A percentile compares a stretch with the other conserved stretches of the same genome.
These are phyloP conservation scores for Nephotettix cincticeps DNA, from an alignment of 1,140 invertebrate genomes.

Conservation along the genomic window DNA sequence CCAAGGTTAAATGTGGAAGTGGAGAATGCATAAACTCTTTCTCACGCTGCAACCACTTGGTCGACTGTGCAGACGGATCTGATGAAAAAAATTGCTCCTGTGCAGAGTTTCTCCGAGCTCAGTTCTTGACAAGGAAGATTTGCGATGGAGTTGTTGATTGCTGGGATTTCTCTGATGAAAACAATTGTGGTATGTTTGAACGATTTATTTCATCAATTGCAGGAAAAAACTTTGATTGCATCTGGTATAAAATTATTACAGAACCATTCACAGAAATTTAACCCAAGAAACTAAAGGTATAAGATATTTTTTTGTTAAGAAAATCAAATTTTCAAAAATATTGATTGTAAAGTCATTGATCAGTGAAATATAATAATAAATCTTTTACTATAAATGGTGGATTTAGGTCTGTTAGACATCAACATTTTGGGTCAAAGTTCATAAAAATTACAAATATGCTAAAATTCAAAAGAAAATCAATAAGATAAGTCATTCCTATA, in stretches of 20 bases:
- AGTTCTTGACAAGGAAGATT: slow-evolving; percentile 69
- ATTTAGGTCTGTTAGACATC: no score
- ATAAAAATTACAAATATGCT: no score
- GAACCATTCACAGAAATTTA: background rate
- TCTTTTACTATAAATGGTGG: no score
- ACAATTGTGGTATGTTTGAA: slow-evolving; percentile 69
- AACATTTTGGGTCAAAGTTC: no score
- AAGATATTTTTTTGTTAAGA: background rate
- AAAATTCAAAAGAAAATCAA: no score
- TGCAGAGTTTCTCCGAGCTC: slow-evolving; percentile 69
- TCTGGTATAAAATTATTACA: background rate
- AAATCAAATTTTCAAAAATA: no score
- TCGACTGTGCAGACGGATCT: slow-evolving; percentile 69
- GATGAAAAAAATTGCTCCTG: slow-evolving; percentile 75
- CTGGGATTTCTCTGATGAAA: slow-evolving; percentile 78
- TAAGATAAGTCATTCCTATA: no score
- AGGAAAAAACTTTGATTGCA: no score
- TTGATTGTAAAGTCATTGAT: no score
- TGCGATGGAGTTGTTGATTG: slow-evolving; percentile 80
- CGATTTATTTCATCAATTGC: no score
- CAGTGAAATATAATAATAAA: no score
- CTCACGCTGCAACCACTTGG: slow-evolving; percentile 69
- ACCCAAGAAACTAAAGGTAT: background rate
- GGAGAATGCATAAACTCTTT: slow-evolving; percentile 66
- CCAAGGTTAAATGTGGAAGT: slow-evolving; percentile 57